A percentile compares a stretch with the other conserved stretches of the same genome.
phyloP scores from a whole-genome alignment of 2,113 vertebrate species.

The Erythrocercus mccallii region DNA sequence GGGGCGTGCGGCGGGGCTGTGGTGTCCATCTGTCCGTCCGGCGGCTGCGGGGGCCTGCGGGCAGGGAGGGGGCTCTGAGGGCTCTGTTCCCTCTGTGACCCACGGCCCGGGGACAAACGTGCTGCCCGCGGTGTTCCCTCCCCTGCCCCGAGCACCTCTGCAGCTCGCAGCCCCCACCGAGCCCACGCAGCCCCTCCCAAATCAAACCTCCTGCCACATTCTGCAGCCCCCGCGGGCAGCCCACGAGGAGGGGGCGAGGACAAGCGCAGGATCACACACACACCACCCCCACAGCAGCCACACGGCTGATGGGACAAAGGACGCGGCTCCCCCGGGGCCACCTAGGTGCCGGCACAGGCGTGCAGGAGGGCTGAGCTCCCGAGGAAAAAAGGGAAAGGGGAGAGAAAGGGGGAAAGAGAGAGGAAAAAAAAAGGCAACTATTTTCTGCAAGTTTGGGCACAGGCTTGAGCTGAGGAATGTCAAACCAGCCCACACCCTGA shows the following conservation, averaged over 20 bases:
- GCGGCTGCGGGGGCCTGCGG: background rate
- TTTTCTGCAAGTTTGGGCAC: constrained; percentile 58
- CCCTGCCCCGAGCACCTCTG: background rate
- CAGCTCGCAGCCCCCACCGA: background rate
- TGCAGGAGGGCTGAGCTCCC: rapidly evolving
- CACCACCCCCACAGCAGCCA: background rate
- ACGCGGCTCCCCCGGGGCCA: background rate
- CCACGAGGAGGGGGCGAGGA: background rate
- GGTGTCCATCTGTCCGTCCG: background rate
- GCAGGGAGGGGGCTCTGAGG: background rate
- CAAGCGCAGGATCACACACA: rapidly evolving
- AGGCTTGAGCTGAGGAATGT: constrained; percentile 33
- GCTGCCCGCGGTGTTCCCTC: rapidly evolving
- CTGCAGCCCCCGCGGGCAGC: background rate
- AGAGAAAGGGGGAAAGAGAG: background rate
- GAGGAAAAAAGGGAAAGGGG: background rate
- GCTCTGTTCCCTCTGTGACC: background rate
- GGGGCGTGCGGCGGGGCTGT: background rate
- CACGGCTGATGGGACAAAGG: background rate
- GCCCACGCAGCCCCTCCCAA: background rate
- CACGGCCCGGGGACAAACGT: background rate
- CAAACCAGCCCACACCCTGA: constrained; percentile 36
- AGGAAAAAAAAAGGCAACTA: background rate
- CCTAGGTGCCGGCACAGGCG: rapidly evolving
- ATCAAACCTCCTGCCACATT: background rate